Conservation (phyloP, 2,113 vertebrate species). For the Propithecus coquereli region DNA sequence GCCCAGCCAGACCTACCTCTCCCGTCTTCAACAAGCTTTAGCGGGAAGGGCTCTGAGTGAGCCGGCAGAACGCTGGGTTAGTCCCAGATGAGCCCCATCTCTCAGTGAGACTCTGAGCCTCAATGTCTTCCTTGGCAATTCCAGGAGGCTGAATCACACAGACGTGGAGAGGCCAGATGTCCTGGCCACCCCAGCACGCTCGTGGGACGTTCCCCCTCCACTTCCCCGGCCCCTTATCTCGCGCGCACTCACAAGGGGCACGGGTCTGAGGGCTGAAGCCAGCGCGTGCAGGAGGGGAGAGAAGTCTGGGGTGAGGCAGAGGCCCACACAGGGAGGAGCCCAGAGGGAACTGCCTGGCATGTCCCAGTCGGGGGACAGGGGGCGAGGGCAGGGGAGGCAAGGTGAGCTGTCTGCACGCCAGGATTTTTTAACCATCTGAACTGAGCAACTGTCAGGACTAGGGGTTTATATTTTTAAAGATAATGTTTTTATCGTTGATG, state of each 20-base stretch:
- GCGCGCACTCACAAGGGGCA: too few species aligned
- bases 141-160: not conserved
- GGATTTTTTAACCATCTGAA: not conserved
- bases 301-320: not conserved
- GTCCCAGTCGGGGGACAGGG: not conserved
- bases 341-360: not conserved
- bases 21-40: not conserved
- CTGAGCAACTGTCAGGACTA: not conserved
- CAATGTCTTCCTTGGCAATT: not conserved
- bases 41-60: not conserved
- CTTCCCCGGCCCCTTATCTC: not conserved
- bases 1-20: not conserved
- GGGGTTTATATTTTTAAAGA: not conserved
- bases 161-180: not conserved
- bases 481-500: too few species aligned
- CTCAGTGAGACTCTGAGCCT: not conserved
- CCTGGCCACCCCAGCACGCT: rapidly evolving
- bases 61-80: too few species aligned
- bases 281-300: not conserved
- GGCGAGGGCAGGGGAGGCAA: not conserved
- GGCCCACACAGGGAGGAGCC: not conserved
- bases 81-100: not conserved
- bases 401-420: rapidly evolving
- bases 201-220: not conserved
- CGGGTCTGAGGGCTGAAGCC: rapidly evolving